Percentiles rank a stretch among this genome's conserved stretches.
phyloP scores from a whole-genome alignment of 1,140 invertebrate genomes.

The Musca domestica region DNA sequence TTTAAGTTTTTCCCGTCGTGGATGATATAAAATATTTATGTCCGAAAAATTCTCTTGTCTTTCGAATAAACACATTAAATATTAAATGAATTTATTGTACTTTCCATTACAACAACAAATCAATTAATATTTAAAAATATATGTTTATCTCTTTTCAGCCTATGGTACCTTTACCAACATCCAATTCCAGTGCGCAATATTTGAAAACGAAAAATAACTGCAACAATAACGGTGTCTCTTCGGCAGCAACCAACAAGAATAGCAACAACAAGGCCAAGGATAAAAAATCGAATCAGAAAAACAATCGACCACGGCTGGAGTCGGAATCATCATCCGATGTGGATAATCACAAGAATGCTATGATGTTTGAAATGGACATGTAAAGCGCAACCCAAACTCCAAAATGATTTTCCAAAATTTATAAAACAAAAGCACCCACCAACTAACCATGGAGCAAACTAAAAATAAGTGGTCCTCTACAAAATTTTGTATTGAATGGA shows the following conservation, averaged over 20 bases:
- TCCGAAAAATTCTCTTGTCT: too few relatives aligned
- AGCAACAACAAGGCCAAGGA: background rate
- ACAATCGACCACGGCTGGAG: constrained; percentile 13
- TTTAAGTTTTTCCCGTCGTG: too few relatives aligned
- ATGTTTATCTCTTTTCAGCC: constrained; percentile 16
- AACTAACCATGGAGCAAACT: too few relatives aligned
- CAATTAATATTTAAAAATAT: too few relatives aligned
- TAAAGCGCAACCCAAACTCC: background rate
- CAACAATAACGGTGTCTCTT: background rate
- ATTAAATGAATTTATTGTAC: too few relatives aligned
- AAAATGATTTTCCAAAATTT: background rate
- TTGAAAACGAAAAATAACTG: constrained; percentile 12
- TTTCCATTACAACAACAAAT: too few relatives aligned
- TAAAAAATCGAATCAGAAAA: constrained; percentile 8
- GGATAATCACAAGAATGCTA: constrained; percentile 36
- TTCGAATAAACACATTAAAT: too few relatives aligned
- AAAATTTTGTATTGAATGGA: too few relatives aligned
- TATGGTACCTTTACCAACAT: background rate
- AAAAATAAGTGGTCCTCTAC: too few relatives aligned
- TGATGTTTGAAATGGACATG: constrained; percentile 50
- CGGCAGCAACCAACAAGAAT: background rate
- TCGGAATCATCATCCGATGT: constrained; percentile 27
- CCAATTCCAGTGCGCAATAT: background rate
- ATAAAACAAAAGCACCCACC: constrained; percentile 1
- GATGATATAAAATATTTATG: too few relatives aligned